These are phyloP conservation scores for Diachasma alloeum DNA, from an alignment of 1,140 invertebrate genomes.

Conservation along the genomic window DNA sequence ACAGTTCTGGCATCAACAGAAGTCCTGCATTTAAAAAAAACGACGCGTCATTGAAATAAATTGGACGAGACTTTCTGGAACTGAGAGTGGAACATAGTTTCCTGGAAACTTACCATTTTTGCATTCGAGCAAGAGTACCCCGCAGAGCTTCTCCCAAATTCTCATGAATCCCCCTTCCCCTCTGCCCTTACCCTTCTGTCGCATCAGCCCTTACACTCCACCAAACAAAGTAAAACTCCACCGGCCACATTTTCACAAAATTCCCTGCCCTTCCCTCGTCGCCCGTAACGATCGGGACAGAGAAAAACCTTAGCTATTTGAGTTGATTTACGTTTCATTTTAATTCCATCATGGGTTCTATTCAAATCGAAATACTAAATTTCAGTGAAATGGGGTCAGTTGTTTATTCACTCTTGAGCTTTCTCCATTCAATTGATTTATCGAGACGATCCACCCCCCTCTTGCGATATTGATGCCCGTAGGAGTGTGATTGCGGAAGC, in stretches of 20 bases:
- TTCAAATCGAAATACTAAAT: slow-evolving; percentile 31
- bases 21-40: not conserved
- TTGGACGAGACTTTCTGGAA: not conserved
- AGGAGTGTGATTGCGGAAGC: not conserved
- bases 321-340: not conserved
- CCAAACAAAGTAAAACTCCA: not conserved
- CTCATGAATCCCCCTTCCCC: not conserved
- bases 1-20: not conserved
- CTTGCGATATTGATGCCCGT: not conserved
- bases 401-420: slow-evolving; percentile 40
- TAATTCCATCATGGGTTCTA: not conserved
- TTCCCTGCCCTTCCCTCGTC: not conserved
- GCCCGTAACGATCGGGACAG: not conserved
- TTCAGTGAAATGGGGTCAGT: slow-evolving; percentile 43
- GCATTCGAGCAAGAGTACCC: not conserved
- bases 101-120: not conserved
- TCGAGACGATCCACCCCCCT: not conserved
- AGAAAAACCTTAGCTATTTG: not conserved
- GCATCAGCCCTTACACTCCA: slow-evolving; percentile 8
- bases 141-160: not conserved
- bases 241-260: not conserved
- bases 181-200: not conserved
- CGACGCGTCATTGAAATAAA: not conserved
- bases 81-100: too few relatives aligned
- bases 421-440: not conserved